Base-by-base conservation (phyloP, 1,140 invertebrate genomes). In the Formica selysi region DNA sequence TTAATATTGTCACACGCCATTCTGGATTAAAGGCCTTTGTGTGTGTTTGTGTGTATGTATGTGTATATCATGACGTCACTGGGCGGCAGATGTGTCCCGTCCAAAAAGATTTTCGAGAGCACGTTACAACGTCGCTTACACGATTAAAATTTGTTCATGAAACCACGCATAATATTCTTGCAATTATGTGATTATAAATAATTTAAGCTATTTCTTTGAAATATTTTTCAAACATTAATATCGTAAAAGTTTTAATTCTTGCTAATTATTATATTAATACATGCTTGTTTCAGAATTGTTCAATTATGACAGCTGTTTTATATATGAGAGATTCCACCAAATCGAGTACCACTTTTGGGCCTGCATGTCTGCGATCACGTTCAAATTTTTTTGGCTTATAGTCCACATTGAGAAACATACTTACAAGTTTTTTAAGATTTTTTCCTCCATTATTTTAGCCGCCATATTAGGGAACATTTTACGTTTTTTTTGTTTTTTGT, bases 1-100 rank as follows among this genome's bases (percentile, higher is more conserved):
- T 95, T 95, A 95, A 95, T 95, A 95, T 95, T 93, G 93, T 94
- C 92, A 90, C 90, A 90, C 86, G 89, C 89, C 89, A 88, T 90
- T 86, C 87, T 61, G 88, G 92, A 90, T 93, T 93, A 94, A 94
- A 94, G 92, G 92, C 90, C 93, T 94, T 94, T 93, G 91, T 93
- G 90, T 89, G 79, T 89, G 85, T 61, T 44, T n/a, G 65, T 59
- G 26, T 79, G 51, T 59, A 16, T 83, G 36, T 59, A 10, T 54
- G 68, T 59, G 65, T 74, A 19, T 26, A 48, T 86, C 71, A 61
- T 89, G 89, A 92, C 91, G 87, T 85, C 83, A 92, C 86, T 86
- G 62, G 64, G 54, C 80, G 86, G 88, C 89, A 90, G 88, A 90
- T 90, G 89, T 86, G 84, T 70, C 29, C 59, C 54, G 61, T 81